Evolutionary conservation across 1,140 invertebrate genomes (phyloP), one percentile per base, ranked within the genome.

Genomic region (Wiebesia pumilae): DNA sequence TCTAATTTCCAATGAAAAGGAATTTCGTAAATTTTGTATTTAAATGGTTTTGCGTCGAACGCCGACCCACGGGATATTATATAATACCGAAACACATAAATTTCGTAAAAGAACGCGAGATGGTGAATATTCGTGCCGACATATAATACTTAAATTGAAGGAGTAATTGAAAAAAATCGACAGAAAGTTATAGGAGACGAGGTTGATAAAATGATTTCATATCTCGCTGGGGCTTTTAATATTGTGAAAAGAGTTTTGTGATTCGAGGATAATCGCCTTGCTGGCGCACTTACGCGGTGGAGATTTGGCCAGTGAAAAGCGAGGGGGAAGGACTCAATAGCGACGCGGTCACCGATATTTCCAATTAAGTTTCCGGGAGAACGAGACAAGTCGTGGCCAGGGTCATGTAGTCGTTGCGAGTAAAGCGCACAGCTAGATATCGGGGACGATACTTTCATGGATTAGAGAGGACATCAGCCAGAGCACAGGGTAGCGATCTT

Each of bases 281-380:
- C n/a, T 51, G 67, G n/a, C 35, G 78, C 79, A 75, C 54, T 81
- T 62, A 65, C 54, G 67, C 19, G n/a, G 47, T 58, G 47, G 35
- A 62, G 79, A 75, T 73, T 81, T 43, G 35, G 38, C 38, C 10
- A 71, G 38, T 54, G 16, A 43, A 58, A 47, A 67, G 54, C 21
- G 58, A 43, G 78, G 0, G 65, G 65, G 54, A 47, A 67, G 79
- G 54, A 51, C 69, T n/a, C 71, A 47, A 78, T 67, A 38, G 80
- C 47, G 51, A 21, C 85, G 80, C 80, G 81, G 85, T 83, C 85
- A 75, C 77, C 79, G 83, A 92, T 90, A 90, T 90, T 90, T 91
- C 90, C 89, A 91, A 92, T 92, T 91, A 91, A 92, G 90, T 88
- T 90, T 91, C 88, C 84, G 79, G 81, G 73, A 24, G 10, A 47